These are phyloP conservation scores for Elymnias hypermnestra DNA, from an alignment of 1,140 invertebrate genomes.

Conservation along the genomic window DNA sequence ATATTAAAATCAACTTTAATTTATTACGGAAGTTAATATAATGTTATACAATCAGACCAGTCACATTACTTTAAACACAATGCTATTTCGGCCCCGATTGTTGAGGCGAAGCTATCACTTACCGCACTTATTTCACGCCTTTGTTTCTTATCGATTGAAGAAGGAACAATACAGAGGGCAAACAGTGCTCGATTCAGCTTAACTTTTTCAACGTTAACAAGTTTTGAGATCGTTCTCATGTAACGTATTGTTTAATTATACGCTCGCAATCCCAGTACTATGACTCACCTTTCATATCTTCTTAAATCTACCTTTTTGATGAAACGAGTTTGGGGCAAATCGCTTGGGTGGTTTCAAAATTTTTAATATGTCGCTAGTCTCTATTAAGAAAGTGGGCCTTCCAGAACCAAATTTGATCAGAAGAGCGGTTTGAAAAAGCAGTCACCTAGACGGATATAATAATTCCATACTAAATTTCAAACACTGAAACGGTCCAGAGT, in stretches of 20 bases:
- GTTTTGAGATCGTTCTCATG: neutral
- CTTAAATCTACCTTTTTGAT: no score
- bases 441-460: neutral
- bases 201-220: conserved; percentile 8
- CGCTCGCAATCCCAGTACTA: no score
- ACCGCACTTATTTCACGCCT: conserved; percentile 20
- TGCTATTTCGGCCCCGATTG: conserved; percentile 3
- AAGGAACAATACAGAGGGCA: conserved; percentile 24
- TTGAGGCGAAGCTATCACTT: conserved; percentile 4
- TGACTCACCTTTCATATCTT: no score
- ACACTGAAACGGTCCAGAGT: no score
- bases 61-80: conserved; percentile 2
- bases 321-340: no score
- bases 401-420: no score
- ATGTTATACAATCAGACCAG: neutral
- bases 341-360: no score
- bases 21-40: neutral
- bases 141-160: conserved; percentile 29
- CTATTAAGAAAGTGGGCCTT: no score
- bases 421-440: no score
- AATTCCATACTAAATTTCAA: neutral
- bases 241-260: neutral
- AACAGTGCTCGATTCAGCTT: conserved; percentile 18
- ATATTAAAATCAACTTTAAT: neutral
- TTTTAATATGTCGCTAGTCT: no score